A percentile compares a stretch with the other conserved stretches of the same genome.
These are phyloP conservation scores for Falco novaeseelandiae DNA, from an alignment of 2,797 vertebrate genomes.

Conservation along the genomic window DNA sequence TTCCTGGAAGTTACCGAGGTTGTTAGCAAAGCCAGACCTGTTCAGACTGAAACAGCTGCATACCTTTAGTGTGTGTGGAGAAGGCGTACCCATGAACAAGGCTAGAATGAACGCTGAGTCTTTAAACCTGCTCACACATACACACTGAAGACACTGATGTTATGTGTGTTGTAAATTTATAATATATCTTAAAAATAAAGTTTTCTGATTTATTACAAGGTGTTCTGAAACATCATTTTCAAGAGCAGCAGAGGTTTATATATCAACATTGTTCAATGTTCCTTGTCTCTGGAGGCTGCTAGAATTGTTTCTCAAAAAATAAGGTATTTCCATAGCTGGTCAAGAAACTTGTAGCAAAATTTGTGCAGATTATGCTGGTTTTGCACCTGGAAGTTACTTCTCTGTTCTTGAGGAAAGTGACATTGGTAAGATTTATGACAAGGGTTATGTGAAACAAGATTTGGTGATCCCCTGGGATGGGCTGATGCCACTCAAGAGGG, in stretches of 20 bases:
- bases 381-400: background rate
- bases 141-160: slow-evolving; percentile 40
- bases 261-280: fast-evolving
- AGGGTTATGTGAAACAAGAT: background rate
- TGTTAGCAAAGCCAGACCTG: background rate
- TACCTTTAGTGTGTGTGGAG: background rate
- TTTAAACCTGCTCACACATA: slow-evolving; percentile 24
- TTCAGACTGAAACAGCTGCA: background rate
- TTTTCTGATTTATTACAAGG: slow-evolving; percentile 64
- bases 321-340: fast-evolving
- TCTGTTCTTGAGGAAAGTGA: background rate
- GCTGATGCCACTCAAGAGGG: fast-evolving
- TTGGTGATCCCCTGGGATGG: background rate
- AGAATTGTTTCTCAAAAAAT: background rate
- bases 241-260: background rate
- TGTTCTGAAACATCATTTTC: background rate
- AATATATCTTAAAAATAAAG: slow-evolving; percentile 68
- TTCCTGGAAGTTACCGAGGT: background rate
- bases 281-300: background rate
- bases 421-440: background rate
- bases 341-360: fast-evolving
- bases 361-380: background rate
- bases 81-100: background rate
- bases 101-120: slow-evolving; percentile 31
- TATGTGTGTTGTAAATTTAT: slow-evolving; percentile 71